Evolutionary conservation across 2,113 vertebrate genomes (phyloP), one percentile per base, ranked within the genome.

Genomic region (Chloebia gouldiae): DNA sequence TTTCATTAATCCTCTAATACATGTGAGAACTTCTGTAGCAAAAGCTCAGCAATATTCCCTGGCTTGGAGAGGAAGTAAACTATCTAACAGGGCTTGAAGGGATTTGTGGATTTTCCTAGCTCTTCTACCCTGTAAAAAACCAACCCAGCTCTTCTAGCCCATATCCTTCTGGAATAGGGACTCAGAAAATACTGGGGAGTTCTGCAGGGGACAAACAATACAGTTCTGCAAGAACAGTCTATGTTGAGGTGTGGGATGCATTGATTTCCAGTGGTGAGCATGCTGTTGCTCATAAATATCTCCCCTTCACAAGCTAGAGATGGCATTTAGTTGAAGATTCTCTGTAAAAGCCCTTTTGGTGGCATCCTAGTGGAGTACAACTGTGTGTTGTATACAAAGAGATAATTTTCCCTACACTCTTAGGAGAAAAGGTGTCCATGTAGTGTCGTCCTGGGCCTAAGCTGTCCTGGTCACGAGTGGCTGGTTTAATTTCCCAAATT

Each of bases 91-190:
- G 8, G 19, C 54, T 92, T 73, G 54, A 56, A 77, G 54, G 56
- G 39, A 82, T 89, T 80, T 85, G 54, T 72, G 66, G 18, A 45
- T 87, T 82, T 78, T 22, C 60, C 82, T 91, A 45, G 45, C n/a
- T 79, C 70, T 84, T 27, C 15, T 37, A n/a, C 51, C 19, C 6
- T 39, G 33, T 54, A 7, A 42, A 73, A 80, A 75, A 7, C 5
- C 31, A 66, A 9, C 35, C 47, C 13, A 51, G 19, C 31, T 69
- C 23, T 81, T 75, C 44, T n/a, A 59, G 31, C 11, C 31, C 2
- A 3, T 49, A 9, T 25, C 13, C 60, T 78, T 51, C 22, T 65
- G 49, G 25, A 92, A n/a, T 0, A 64, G 53, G 28, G 33, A 20
- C 37, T 93, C 71, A 69, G 11, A 81, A 76, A 24, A 6, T 56